phyloP scores from a whole-genome alignment of 2,888 invertebrate species.

The Cantharis flavilabris region DNA sequence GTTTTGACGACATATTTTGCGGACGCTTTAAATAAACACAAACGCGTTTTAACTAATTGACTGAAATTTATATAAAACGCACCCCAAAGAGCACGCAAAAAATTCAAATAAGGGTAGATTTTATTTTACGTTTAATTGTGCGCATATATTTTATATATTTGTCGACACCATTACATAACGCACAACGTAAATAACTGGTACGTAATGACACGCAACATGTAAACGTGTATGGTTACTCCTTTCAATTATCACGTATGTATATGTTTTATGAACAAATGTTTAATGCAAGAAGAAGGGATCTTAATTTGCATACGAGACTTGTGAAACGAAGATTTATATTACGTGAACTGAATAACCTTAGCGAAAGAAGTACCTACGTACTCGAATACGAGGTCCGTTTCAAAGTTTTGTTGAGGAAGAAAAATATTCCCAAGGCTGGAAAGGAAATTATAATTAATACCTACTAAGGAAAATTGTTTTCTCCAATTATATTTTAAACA shows the following conservation, averaged over 20 bases:
- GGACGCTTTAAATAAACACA: background rate
- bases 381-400: background rate
- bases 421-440: background rate
- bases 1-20: background rate
- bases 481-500: background rate
- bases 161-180: slow-evolving; percentile 4
- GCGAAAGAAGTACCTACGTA: background rate
- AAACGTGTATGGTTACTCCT: slow-evolving; percentile 8
- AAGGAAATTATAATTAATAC: background rate
- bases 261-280: slow-evolving; percentile 15
- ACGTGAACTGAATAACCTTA: background rate
- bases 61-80: background rate
- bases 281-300: background rate
- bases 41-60: background rate
- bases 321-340: background rate
- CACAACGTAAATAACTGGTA: slow-evolving; percentile 2
- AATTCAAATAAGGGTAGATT: background rate
- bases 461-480: background rate
- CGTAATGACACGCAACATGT: slow-evolving; percentile 3
- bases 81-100: background rate
- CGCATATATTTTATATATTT: slow-evolving; percentile 2
- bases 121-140: background rate
- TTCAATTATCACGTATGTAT: slow-evolving; percentile 14
- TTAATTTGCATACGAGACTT: background rate
- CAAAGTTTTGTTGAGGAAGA: background rate